Evolutionary conservation across 2,888 invertebrate species (phyloP), one percentile per base, ranked within the genome.

Genomic region (Drosophila siamana): DNA sequence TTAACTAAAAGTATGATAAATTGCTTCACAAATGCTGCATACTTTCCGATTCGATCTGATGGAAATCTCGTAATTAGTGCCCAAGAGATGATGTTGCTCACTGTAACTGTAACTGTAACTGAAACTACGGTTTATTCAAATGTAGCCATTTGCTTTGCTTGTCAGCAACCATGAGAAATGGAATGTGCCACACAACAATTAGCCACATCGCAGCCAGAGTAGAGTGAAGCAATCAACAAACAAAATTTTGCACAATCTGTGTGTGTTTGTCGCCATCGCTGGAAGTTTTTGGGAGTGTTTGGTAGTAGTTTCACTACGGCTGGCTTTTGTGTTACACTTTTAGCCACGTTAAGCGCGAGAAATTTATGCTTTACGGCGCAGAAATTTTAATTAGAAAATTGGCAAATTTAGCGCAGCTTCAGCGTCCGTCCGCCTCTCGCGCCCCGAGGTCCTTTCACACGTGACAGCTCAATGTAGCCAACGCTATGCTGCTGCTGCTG

Each of bases 371-470:
- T 85, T 87, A 80, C 86, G 74, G 86, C 79, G 87, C 87, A 87
- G 83, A 85, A 87, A 87, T 85, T 85, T 87, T 85, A 85, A 85
- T 85, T 85, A 85, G 86, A 87, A 85, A 85, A 85, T 85, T 85
- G 85, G 83, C 86, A 82, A 85, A 74, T 85, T 87, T 77, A 80
- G 71, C 75, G 61, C 69, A 59, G 57, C 52, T 33, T 59, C 59
- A 46, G 41, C 50, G 57, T 28, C 56, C 50, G 36, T 56, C 56
- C 60, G 19, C 48, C 64, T 13, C 26, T 24, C 24, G 24, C 3
- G 22, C 24, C 24, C 24, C 26, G 26, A 1, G 48, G 65, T 74
- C 50, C 63, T 76, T 79, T 77, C 71, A 80, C 84, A 84, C 81
- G 83, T 84, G 84, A 84, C 87, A 84, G 85, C 85, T 84, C 73